Evolutionary conservation across 2,888 invertebrate genomes (phyloP).

Genomic region (Globia sparganii): DNA sequence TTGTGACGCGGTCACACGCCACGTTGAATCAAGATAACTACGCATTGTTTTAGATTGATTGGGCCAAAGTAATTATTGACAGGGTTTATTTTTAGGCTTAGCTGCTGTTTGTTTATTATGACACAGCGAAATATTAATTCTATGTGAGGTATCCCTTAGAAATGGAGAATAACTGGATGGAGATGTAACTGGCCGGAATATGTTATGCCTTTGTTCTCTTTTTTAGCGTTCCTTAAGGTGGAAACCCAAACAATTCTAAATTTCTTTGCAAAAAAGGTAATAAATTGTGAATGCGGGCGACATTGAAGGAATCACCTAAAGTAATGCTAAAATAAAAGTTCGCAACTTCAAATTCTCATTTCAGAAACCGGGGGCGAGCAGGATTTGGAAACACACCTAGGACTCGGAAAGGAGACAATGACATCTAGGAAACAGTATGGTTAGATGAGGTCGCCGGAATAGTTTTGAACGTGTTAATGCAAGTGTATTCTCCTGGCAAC

Average conservation of each 20-base stretch:
- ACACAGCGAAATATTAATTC: not conserved
- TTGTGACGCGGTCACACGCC: slow-evolving; percentile 71
- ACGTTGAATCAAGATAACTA: slow-evolving; percentile 65
- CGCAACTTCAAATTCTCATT: not conserved
- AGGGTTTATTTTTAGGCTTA: slow-evolving; percentile 26
- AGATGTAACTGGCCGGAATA: not conserved
- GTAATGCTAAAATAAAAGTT: not conserved
- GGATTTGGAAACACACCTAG: not conserved
- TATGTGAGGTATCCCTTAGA: not conserved
- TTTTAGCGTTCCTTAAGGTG: no score
- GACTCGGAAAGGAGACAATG: not conserved
- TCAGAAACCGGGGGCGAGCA: not conserved
- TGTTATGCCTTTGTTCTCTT: not conserved
- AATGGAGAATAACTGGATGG: no score
- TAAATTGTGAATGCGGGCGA: not conserved
- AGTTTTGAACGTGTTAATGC: not conserved
- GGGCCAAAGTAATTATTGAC: slow-evolving; percentile 54
- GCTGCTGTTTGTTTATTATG: slow-evolving; percentile 1
- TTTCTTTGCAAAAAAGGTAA: not conserved
- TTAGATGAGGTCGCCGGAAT: not conserved
- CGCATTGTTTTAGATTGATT: slow-evolving; percentile 63
- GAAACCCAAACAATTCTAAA: no score
- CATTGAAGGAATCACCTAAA: not conserved
- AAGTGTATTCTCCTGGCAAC: not conserved
- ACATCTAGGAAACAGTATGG: not conserved